Evolutionary conservation across 2,797 vertebrate species (phyloP), one percentile per base, ranked within the genome.

Genomic region (Sardinella longiceps): DNA sequence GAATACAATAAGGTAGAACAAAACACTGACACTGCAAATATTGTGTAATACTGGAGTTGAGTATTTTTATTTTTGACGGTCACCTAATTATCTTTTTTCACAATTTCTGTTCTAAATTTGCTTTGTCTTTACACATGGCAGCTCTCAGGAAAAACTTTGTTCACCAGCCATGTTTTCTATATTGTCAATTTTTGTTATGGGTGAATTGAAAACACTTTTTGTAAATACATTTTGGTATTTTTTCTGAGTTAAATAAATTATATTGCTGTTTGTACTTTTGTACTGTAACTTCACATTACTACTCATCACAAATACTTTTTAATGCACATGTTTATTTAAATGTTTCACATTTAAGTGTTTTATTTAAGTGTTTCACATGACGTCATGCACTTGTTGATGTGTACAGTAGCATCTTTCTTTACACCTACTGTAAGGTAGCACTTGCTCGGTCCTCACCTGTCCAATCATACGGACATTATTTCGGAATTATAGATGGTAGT

Each of bases 241-340:
- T 37, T 77, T 77, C 18, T 77, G 70, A 18, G 33, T 43, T 77
- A 77, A 77, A 77, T 77, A 77, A 77, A 77, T 77, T 77, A 20
- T 77, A 53, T 23, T 53, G 10, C 18, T 60, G 66, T 37, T 77
- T 70, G 63, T 70, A 60, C 23, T 43, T 77, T 33, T 43, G 37
- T 37, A 20, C 37, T 43, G 37, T 37, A 20, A 77, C 37, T 77
- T 77, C 33, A 37, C 37, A 12, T 77, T 18, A 33, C 28, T 10
- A 7, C 37, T 77, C 33, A 9, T 74, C 66, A 74, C 3, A 15
- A 43, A 18, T 20, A 43, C 2, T 77, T 43, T 18, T 33, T 2
- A 39, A 5, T 1, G 18, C 33, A 39, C 39, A 37, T 14, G 18
- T 70, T 33, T 25, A 70, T 70, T 33, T 37, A 37, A 33, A 66